A percentile compares a stretch with the other conserved stretches of the same genome.
Evolutionary conservation across 2,797 vertebrate species (phyloP).

Genomic region (Sciaenops ocellatus): DNA sequence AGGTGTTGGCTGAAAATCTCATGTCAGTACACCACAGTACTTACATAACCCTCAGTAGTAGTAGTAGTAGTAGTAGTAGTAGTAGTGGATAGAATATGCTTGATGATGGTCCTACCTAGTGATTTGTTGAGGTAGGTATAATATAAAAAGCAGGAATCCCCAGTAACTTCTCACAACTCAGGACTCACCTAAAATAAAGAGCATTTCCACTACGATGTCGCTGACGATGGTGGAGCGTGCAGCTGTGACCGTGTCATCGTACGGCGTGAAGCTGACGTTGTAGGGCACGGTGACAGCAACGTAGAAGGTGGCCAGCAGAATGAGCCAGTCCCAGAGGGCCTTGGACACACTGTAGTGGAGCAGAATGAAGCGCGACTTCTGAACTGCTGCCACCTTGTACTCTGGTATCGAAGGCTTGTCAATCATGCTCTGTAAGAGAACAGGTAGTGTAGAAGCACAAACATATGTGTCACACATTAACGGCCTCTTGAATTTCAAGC

Average conservation of each 20-base stretch:
- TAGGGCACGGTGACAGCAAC: constrained; percentile 97
- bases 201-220: constrained; percentile 96
- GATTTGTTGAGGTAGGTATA: neutral
- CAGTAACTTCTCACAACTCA: constrained; percentile 79
- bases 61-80: too few species aligned
- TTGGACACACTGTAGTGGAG: constrained; percentile 98
- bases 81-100: neutral
- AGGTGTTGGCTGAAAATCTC: neutral
- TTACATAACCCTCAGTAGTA: too few species aligned
- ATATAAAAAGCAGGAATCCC: constrained; percentile 26
- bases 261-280: constrained; percentile 93
- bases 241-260: constrained; percentile 85
- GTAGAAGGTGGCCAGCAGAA: constrained; percentile 96
- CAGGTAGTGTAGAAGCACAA: neutral
- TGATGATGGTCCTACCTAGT: neutral
- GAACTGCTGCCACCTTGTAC: constrained; percentile 95
- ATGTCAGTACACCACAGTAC: neutral
- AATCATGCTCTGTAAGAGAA: constrained; percentile 87
- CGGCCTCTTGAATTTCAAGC: constrained; percentile 37
- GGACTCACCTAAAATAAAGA: constrained; percentile 94
- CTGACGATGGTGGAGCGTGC: constrained; percentile 93
- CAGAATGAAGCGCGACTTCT: constrained; percentile 96
- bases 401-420: constrained; percentile 93
- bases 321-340: constrained; percentile 97
- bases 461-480: neutral